Evolutionary conservation across 2,888 invertebrate genomes (phyloP), one percentile per base, ranked within the genome.

Genomic region (Dryobota labecula): DNA sequence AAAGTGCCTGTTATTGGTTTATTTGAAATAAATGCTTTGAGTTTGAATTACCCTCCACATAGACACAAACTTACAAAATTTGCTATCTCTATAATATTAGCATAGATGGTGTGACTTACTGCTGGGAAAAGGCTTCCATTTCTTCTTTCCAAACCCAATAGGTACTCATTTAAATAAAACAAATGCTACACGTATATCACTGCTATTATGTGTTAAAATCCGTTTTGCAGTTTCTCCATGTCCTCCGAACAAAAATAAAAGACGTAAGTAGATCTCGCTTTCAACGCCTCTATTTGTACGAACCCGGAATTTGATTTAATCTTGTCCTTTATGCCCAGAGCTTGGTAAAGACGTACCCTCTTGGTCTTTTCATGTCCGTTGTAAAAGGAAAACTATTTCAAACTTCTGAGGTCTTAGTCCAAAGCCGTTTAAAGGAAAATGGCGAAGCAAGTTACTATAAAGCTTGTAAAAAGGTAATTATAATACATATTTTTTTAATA

Each of bases 301-400:
- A 41, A 43, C 74, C 18, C n/a, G 36, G 74, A 61, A 61, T 73
- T 43, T 75, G 61, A 75, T 75, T 75, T 73, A 73, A 75, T 79
- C 61, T 61, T 20, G 24, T 60, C 74, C 60, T 73, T 61, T 61
- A 57, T 45, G 24, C 18, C 43, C 36, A 27, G 43, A 61, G 54
- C 49, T 45, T 38, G 20, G 43, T 70, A 57, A 57, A 73, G 45
- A n/a, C 47, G 13, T n/a, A 38, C 24, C 13, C 18, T 11, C 27
- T 45, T 74, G 33, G 78, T 47, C 24, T 73, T 79, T 75, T 61
- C 79, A 62, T 30, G n/a, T 51, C 13, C 43, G 24, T 30, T 30
- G 24, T 43, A 38, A 57, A 72, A 57, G n/a, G 56, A 57, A 43
- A 72, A 79, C 79, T 62, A 73, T 73, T 75, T 33, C 6, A 38